A percentile compares a stretch with the other conserved stretches of the same genome.
These are phyloP conservation scores for Lepilemur septentrionalis DNA, from an alignment of 2,797 vertebrate species.

Conservation along the genomic window DNA sequence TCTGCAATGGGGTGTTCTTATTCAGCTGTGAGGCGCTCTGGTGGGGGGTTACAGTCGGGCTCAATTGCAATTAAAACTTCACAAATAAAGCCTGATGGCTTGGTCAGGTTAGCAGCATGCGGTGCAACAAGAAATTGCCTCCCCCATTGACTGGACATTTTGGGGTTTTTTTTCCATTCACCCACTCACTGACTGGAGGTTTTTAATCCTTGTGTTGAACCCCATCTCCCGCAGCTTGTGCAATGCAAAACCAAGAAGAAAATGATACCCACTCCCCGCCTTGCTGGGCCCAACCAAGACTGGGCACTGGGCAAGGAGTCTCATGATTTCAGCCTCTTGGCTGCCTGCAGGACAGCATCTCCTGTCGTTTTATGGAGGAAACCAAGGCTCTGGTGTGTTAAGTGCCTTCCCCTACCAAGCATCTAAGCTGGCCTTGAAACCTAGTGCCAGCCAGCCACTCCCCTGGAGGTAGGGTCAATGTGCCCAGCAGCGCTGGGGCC, in stretches of 20 bases:
- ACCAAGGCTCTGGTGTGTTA: not conserved
- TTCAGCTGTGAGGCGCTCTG: not conserved
- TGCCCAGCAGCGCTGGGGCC: not conserved
- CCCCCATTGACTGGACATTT: not conserved
- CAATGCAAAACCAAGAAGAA: not conserved
- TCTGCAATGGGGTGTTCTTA: too few species aligned
- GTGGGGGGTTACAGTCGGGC: not conserved
- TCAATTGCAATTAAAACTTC: not conserved
- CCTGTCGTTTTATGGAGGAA: too few species aligned
- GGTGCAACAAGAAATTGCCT: not conserved
- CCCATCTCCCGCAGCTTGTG: not conserved
- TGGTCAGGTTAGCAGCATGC: not conserved
- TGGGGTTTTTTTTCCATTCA: too few species aligned
- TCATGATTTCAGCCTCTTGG: not conserved
- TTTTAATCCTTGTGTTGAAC: not conserved
- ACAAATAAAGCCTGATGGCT: not conserved
- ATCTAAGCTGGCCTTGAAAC: not conserved
- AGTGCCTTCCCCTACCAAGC: not conserved
- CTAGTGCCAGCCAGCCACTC: not conserved
- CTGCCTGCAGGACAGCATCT: not conserved
- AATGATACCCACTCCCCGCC: accelerated
- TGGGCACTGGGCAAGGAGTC: not conserved
- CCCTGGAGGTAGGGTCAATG: not conserved
- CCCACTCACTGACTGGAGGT: not conserved
- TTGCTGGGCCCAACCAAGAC: not conserved